Evolutionary conservation across 1,140 invertebrate species (phyloP).

Genomic region (Augochlora pura): DNA sequence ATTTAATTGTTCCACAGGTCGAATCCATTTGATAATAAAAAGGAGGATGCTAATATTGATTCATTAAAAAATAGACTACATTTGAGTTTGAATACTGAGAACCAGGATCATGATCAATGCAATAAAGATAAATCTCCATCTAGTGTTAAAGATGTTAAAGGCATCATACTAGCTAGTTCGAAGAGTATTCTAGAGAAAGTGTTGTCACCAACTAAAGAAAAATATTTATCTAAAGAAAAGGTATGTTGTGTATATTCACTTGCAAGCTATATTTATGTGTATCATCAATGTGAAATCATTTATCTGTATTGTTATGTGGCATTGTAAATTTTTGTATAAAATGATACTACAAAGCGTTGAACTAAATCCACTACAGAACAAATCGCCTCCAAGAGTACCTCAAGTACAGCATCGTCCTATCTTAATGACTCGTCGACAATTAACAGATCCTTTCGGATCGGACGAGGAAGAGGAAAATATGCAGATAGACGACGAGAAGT

Average conservation of each 20-base stretch:
- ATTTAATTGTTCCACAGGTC: slow-evolving; percentile 62
- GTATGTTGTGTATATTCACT: slow-evolving; percentile 54
- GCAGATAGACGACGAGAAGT: slow-evolving; percentile 76
- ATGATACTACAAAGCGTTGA: slow-evolving; percentile 27
- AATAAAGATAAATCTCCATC: slow-evolving; percentile 79
- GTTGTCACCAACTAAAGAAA: slow-evolving; percentile 88
- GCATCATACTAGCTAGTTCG: slow-evolving; percentile 87
- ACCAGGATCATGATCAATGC: slow-evolving; percentile 73
- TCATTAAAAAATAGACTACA: slow-evolving; percentile 76
- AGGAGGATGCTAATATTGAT: slow-evolving; percentile 75
- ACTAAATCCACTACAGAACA: slow-evolving; percentile 73
- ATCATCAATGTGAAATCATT: not conserved
- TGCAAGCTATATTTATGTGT: not conserved
- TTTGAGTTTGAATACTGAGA: slow-evolving; percentile 75
- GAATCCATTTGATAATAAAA: slow-evolving; percentile 78
- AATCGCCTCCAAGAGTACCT: slow-evolving; percentile 75
- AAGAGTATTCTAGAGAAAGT: slow-evolving; percentile 90
- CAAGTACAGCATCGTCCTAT: slow-evolving; percentile 80
- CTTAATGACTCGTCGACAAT: slow-evolving; percentile 92
- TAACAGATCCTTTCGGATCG: slow-evolving; percentile 94
- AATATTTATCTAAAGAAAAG: slow-evolving; percentile 78
- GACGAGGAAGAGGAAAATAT: slow-evolving; percentile 91
- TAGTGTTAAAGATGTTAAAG: slow-evolving; percentile 86
- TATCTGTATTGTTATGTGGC: not conserved
- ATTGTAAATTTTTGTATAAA: not conserved